Evolutionary conservation across 2,113 vertebrate genomes (phyloP).

Genomic region (Atlantisia rogersi): DNA sequence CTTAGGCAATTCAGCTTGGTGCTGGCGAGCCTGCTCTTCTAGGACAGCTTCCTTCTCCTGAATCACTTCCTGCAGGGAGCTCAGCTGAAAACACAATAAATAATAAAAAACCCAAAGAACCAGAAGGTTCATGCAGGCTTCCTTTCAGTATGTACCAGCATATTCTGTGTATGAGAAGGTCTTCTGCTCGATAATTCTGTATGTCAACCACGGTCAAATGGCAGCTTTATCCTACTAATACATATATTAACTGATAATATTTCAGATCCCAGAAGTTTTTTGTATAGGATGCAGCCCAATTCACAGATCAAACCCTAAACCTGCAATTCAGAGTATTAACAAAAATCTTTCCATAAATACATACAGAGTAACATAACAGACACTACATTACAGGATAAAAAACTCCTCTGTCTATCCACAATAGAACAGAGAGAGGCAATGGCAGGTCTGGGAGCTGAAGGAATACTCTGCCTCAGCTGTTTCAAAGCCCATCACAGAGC

Average conservation of each 20-base stretch:
- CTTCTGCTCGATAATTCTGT: neutral
- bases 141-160: neutral
- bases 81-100: slow-evolving; percentile 75
- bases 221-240: neutral
- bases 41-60: slow-evolving; percentile 89
- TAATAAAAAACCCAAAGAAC: neutral
- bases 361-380: rapidly evolving
- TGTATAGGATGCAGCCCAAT: neutral
- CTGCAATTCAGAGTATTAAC: neutral
- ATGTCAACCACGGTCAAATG: neutral
- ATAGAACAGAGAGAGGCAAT: neutral
- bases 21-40: slow-evolving; percentile 84
- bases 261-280: neutral
- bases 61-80: slow-evolving; percentile 82
- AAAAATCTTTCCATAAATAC: neutral
- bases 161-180: neutral
- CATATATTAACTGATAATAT: neutral
- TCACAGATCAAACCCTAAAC: neutral
- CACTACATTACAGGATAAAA: neutral
- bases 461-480: neutral
- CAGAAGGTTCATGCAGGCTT: neutral
- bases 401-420: neutral
- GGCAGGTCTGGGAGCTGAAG: neutral
- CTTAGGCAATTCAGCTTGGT: slow-evolving; percentile 85
- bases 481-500: neutral